Evolutionary conservation across 2,888 invertebrate genomes (phyloP).

Genomic region (Scaptomyza reducta): DNA sequence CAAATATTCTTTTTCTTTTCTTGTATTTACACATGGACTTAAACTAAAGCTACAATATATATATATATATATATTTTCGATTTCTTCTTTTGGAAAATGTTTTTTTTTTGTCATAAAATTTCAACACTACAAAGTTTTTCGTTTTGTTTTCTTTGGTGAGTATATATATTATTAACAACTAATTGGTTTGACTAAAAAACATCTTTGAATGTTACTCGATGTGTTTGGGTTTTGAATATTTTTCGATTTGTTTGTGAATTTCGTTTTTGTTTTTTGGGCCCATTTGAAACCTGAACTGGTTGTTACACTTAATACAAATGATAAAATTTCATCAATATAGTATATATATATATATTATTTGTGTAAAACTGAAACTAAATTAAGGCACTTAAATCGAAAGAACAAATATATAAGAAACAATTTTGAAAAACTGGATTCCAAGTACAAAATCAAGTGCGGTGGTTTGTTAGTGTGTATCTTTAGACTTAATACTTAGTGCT

Average conservation of each 20-base stretch:
- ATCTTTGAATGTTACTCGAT: slow-evolving; percentile 75
- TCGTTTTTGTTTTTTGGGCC: slow-evolving; percentile 60
- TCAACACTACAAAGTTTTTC: slow-evolving; percentile 47
- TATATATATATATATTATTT: slow-evolving; percentile 5
- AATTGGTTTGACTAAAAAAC: slow-evolving; percentile 64
- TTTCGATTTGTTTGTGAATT: slow-evolving; percentile 26
- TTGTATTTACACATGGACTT: slow-evolving; percentile 70
- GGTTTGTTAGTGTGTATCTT: slow-evolving; percentile 55
- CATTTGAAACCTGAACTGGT: slow-evolving; percentile 78
- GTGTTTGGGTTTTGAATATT: slow-evolving; percentile 59
- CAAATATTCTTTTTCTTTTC: slow-evolving; percentile 66
- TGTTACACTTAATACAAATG: slow-evolving; percentile 53
- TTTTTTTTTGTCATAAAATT: slow-evolving; percentile 53
- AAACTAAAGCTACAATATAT: slow-evolving; percentile 52
- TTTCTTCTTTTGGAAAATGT: slow-evolving; percentile 10
- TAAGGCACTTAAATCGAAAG: slow-evolving; percentile 74
- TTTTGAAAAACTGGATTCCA: slow-evolving; percentile 28
- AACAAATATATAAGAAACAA: slow-evolving; percentile 33
- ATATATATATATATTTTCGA: slow-evolving; percentile 22
- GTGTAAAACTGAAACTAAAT: slow-evolving; percentile 59
- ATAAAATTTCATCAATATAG: slow-evolving; percentile 26
- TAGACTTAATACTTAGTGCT: slow-evolving; percentile 55
- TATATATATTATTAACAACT: slow-evolving; percentile 56
- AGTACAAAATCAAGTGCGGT: slow-evolving; percentile 74
- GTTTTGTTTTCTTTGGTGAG: slow-evolving; percentile 31